Percentiles rank a stretch among this genome's conserved stretches.
phyloP scores from a whole-genome alignment of 2,888 invertebrate genomes.

The Chrysopilus asiliformis region DNA sequence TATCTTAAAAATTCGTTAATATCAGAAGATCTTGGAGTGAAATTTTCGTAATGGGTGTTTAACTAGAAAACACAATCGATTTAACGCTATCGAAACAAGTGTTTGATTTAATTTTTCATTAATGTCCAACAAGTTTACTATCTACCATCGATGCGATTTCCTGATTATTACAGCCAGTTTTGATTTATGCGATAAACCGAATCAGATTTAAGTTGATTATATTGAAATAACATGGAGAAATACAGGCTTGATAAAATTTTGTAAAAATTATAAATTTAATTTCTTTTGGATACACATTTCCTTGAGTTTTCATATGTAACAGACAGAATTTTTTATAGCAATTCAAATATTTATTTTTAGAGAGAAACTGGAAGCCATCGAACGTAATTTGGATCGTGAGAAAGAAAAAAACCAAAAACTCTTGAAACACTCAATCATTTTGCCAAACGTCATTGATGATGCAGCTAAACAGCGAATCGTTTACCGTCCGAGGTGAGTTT shows the following conservation, averaged over 20 bases:
- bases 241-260: too few relatives aligned
- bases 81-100: too few relatives aligned
- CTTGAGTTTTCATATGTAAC: slow-evolving; percentile 1
- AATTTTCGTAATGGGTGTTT: too few relatives aligned
- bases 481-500: slow-evolving; percentile 37
- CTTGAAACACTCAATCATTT: slow-evolving; percentile 43
- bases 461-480: slow-evolving; percentile 47
- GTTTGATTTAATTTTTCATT: too few relatives aligned
- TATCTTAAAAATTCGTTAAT: too few relatives aligned
- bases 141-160: too few relatives aligned
- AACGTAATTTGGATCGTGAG: slow-evolving; percentile 23
- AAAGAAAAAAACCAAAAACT: slow-evolving; percentile 25
- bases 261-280: not conserved
- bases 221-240: too few relatives aligned
- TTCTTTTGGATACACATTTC: not conserved
- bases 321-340: not conserved
- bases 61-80: too few relatives aligned
- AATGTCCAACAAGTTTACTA: too few relatives aligned
- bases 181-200: too few relatives aligned
- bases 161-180: too few relatives aligned
- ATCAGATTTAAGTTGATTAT: slow-evolving; percentile 1
- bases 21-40: too few relatives aligned
- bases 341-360: slow-evolving; percentile 17
- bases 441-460: slow-evolving; percentile 57
- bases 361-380: slow-evolving; percentile 24